Evolutionary conservation across 2,888 invertebrate genomes (phyloP).

Genomic region (Drosophila pegasa): DNA sequence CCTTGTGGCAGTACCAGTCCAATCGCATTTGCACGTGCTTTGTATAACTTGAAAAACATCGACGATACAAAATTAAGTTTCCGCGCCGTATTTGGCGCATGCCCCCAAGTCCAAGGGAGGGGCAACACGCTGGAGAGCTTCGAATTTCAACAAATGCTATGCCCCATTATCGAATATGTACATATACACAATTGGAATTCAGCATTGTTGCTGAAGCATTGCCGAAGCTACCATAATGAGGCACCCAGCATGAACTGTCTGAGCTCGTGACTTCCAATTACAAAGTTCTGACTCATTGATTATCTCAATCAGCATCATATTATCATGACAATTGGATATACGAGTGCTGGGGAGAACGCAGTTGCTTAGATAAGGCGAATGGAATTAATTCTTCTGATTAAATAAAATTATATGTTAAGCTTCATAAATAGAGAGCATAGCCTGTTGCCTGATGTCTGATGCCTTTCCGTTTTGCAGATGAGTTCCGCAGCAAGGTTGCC

Average conservation of each 20-base stretch:
- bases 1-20: constrained; percentile 22
- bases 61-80: constrained; percentile 65
- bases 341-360: not conserved
- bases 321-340: constrained; percentile 28
- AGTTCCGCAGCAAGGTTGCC: constrained; percentile 96
- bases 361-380: not conserved
- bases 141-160: constrained; percentile 39
- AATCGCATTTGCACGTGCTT: constrained; percentile 56
- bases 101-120: not conserved
- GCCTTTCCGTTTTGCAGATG: constrained; percentile 88
- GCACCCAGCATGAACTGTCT: constrained; percentile 25
- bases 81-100: constrained; percentile 36
- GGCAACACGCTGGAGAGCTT: not conserved
- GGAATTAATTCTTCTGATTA: not conserved
- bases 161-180: constrained; percentile 25
- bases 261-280: constrained; percentile 61
- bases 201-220: constrained; percentile 20
- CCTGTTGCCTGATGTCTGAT: not conserved
- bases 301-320: constrained; percentile 41
- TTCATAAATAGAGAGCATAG: not conserved
- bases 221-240: constrained; percentile 37
- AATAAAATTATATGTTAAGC: constrained; percentile 1
- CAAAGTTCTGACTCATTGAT: constrained; percentile 54
- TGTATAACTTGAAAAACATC: constrained; percentile 50
- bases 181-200: constrained; percentile 47